Base-by-base conservation (phyloP, 2,113 vertebrate genomes). In the Spea multiplicata region DNA sequence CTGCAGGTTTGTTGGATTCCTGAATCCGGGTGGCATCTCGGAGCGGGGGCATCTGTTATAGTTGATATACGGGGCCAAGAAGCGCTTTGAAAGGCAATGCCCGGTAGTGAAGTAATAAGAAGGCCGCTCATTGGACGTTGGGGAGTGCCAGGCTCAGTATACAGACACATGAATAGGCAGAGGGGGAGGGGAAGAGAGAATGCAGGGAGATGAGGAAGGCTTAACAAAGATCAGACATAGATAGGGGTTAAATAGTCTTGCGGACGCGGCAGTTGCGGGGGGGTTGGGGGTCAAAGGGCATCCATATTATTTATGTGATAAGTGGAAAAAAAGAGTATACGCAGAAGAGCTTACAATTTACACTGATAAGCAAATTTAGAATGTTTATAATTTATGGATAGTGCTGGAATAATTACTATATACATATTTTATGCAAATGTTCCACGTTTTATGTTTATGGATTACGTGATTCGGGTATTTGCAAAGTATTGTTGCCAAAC, bases 101-200 rank as follows among this genome's bases (percentile, higher is more conserved):
- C 83, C 88, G 89, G 89, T 91, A 91, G 90, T 89, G 83, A 82
- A 87, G 88, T 92, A 93, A 93, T 86, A 94, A 93, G 90, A 79
- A 83, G 86, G 81, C 75, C 85, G 89, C 91, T 93, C 90, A 94
- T 94, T 94, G 93, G 93, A 89, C 84, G 82, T 73, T 83, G 66
- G 65, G 8, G 14, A 6, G 83, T 53, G 75, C 76, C 81, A 49
- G 74, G 80, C 81, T 88, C 89, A 93, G 91, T 92, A 93, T 90
- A 86, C 83, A 83, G 84, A 87, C 88, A 85, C 87, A 86, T 83
- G 83, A 89, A 88, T 89, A 88, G 84, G 83, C 85, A 66, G 84
- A 81, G 79, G 72, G 80, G 57, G 48, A 67, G 53, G 71, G 66
- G 46, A 70, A 45, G 50, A 76, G 49, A 64, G 8, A 47, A 13